Base-by-base conservation (phyloP, 2,888 invertebrate species). In the Epinotia ramella region DNA sequence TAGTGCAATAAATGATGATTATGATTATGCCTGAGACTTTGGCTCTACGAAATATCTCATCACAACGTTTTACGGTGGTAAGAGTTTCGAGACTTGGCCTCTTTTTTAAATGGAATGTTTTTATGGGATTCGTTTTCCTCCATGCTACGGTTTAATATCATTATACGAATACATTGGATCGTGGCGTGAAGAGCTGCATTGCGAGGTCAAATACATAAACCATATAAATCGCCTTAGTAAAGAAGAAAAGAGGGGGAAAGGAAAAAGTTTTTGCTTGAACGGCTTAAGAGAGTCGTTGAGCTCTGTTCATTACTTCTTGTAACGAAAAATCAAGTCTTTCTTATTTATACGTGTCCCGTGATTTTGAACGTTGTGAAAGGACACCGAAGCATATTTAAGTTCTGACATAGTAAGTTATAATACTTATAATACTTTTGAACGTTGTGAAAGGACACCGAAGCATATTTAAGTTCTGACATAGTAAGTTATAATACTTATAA, bases 151-250 rank as follows among this genome's bases (percentile, higher is more conserved):
- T 73, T 69, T 70, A 53, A 53, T 53, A n/a, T 53, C n/a, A 53
- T 49, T 49, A 49, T 73, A 73, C 64, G 63, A 72, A 79, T 69
- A 78, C 79, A 75, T 79, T 80, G 74, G 73, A 78, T 78, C 73
- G 76, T 66, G 77, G 76, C 76, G 75, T 75, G 59, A 76, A 67
- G 70, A 74, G 77, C 46, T 73, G 68, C 68, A 75, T 53, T 73
- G 65, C 77, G 78, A 80, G 80, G 79, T 79, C 79, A 77, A 80
- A 80, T 80, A 81, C 80, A 80, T 80, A 80, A 81, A 77, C 79
- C 73, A 80, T 81, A 81, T 80, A 81, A 81, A 79, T 80, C 79
- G 79, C 79, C 79, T 74, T 73, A 76, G 49, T 62, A 63, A 67
- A 72, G 72, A 63, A 71, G 59, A 62, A 63, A 72, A 60, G 67